These are phyloP conservation scores for Myripristis murdjan DNA, from an alignment of 2,797 vertebrate species.

Conservation along the genomic window DNA sequence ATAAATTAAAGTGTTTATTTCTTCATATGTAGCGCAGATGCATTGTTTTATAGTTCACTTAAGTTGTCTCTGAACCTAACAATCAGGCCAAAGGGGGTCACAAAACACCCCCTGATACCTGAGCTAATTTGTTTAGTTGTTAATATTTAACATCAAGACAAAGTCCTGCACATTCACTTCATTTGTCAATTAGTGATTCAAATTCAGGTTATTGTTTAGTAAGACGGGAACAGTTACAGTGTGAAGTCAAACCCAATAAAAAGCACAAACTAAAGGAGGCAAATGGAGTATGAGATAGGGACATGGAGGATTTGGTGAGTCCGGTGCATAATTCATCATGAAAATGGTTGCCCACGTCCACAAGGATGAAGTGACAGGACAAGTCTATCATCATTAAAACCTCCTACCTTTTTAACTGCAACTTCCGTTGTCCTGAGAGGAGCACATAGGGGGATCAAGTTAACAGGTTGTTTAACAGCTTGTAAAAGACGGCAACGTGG, in stretches of 20 bases:
- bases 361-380: constrained; percentile 48
- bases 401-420: constrained; percentile 74
- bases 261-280: constrained; percentile 29
- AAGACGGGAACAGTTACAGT: neutral
- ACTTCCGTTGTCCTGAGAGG: constrained; percentile 69
- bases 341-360: constrained; percentile 28
- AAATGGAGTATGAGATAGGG: neutral
- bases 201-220: neutral
- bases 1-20: too few species aligned
- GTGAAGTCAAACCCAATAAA: constrained; percentile 21
- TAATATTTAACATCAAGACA: neutral
- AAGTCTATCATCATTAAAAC: constrained; percentile 55
- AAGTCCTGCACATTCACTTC: neutral
- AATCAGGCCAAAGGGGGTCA: too few species aligned
- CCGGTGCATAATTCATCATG: constrained; percentile 1
- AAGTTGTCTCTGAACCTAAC: too few species aligned
- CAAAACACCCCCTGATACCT: too few species aligned
- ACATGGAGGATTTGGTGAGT: constrained; percentile 16
- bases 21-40: too few species aligned
- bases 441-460: constrained; percentile 71
- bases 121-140: neutral
- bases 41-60: too few species aligned
- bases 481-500: constrained; percentile 53
- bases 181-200: neutral
- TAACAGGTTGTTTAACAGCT: constrained; percentile 74